Conservation (phyloP, 2,113 vertebrate genomes). For the Nycticorax nycticorax region DNA sequence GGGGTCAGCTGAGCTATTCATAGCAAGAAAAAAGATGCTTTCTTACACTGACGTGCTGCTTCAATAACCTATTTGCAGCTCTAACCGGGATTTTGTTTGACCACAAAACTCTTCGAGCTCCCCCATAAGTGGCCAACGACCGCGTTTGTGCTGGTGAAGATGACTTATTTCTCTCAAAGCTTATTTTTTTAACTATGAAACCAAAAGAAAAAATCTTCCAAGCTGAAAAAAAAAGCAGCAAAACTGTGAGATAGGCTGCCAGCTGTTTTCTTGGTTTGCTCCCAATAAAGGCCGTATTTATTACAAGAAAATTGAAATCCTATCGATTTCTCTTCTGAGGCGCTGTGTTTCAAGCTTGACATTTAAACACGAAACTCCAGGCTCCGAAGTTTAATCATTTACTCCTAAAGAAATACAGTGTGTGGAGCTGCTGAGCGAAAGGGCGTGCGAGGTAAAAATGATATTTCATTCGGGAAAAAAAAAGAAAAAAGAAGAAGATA, state of each 20-base stretch:
- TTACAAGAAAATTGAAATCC: conserved; percentile 64
- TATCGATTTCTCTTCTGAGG: conserved; percentile 58
- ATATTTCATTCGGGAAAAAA: neutral
- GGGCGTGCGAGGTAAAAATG: neutral
- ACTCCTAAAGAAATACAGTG: conserved; percentile 19
- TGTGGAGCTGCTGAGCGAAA: neutral
- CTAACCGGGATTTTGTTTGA: neutral
- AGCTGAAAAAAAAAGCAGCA: neutral
- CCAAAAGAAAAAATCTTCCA: neutral
- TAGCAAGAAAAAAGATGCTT: neutral
- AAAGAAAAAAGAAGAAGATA: neutral
- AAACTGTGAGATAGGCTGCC: neutral
- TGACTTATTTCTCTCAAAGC: neutral
- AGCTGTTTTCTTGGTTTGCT: conserved; percentile 46
- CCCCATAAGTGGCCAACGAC: neutral
- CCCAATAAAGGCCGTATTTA: conserved; percentile 53
- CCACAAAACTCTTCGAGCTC: neutral
- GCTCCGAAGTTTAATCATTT: conserved; percentile 53
- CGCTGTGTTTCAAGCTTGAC: conserved; percentile 56
- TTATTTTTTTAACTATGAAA: neutral
- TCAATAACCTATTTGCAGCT: neutral
- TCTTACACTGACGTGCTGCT: neutral
- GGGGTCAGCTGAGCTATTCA: neutral
- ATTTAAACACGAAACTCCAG: conserved; percentile 62
- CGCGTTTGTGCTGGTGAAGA: neutral